These are phyloP conservation scores for Venustaconcha ellipsiformis DNA, from an alignment of 1,140 invertebrate genomes.

Conservation along the genomic window DNA sequence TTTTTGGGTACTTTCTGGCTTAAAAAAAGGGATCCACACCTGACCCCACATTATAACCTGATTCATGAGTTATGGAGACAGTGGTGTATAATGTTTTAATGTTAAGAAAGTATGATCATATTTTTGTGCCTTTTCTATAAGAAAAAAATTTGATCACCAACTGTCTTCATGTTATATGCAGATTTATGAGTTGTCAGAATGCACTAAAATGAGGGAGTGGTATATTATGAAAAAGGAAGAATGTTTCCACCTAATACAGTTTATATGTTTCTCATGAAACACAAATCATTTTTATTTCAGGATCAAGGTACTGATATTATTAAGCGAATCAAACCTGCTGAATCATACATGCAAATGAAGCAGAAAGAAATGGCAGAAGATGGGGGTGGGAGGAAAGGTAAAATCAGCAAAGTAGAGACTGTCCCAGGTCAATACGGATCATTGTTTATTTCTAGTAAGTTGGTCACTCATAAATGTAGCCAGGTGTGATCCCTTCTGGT, in stretches of 20 bases:
- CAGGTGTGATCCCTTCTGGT: too few relatives aligned
- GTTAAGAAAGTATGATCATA: too few relatives aligned
- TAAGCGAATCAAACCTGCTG: constrained; percentile 22
- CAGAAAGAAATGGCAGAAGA: too few relatives aligned
- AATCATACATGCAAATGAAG: constrained; percentile 5
- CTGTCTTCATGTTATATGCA: too few relatives aligned
- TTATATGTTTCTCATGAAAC: not conserved
- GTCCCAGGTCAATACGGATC: constrained; percentile 32
- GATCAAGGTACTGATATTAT: constrained; percentile 19
- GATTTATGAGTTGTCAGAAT: not conserved
- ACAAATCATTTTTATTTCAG: constrained; percentile 1
- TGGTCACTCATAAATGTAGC: not conserved
- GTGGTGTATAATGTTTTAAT: too few relatives aligned
- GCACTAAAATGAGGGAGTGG: not conserved
- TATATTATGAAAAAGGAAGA: not conserved
- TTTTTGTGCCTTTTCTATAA: too few relatives aligned
- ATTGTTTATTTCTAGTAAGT: constrained; percentile 37
- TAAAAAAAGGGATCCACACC: too few relatives aligned
- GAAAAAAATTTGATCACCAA: too few relatives aligned
- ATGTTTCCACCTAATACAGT: not conserved
- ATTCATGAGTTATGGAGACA: too few relatives aligned
- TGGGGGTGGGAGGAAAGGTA: too few relatives aligned
- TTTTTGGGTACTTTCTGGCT: too few relatives aligned
- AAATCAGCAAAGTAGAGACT: constrained; percentile 9
- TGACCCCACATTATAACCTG: too few relatives aligned